phyloP scores from a whole-genome alignment of 2,797 vertebrate species.

The Cirrhinus molitorella region DNA sequence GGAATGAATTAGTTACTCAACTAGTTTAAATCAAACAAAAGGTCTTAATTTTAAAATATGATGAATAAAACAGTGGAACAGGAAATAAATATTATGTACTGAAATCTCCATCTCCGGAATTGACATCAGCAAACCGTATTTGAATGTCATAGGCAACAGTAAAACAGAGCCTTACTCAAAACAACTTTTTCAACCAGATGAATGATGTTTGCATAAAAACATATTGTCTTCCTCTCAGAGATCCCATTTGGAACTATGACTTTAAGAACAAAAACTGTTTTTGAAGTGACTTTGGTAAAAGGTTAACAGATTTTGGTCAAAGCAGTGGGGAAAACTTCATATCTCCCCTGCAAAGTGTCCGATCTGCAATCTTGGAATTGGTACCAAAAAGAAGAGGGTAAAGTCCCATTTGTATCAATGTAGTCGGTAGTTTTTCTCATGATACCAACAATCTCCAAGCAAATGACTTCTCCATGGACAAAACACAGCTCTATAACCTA shows the following conservation, averaged over 20 bases:
- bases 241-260: too few species aligned
- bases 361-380: background rate
- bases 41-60: too few species aligned
- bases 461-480: constrained; percentile 26
- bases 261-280: too few species aligned
- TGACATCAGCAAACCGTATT: constrained; percentile 12
- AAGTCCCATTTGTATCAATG: constrained; percentile 19
- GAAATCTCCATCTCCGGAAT: constrained; percentile 26
- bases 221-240: background rate
- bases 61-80: too few species aligned
- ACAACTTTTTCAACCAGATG: background rate
- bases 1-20: too few species aligned
- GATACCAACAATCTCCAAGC: constrained; percentile 25
- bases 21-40: too few species aligned
- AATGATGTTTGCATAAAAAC: constrained; percentile 11
- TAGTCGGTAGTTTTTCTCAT: background rate
- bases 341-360: constrained; percentile 10
- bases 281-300: constrained; percentile 25
- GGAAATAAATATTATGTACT: too few species aligned
- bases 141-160: background rate
- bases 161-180: background rate
- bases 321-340: constrained; percentile 6
- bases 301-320: constrained; percentile 6
- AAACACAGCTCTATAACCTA: constrained; percentile 27
- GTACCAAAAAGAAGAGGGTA: constrained; percentile 53